These are phyloP conservation scores for cattle (Bos taurus) DNA, from an alignment of 2,113 vertebrate species.

Conservation along the genomic window ARS-UCD2.0 NC_037331.1:33114001-33114500, in stretches of 20 bases:
- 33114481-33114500: neutral
- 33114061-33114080: conserved; percentile 83
- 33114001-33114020: conserved; percentile 93
- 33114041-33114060: conserved; percentile 87
- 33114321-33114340: neutral
- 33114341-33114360: conserved; percentile 3
- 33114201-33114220: too few relatives aligned
- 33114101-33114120: conserved; percentile 46
- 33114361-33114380: neutral
- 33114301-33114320: neutral
- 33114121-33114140: conserved; percentile 24
- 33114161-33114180: neutral
- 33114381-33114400: conserved; percentile 34
- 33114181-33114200: neutral
- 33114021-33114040: conserved; percentile 91
- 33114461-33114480: neutral
- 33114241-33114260: neutral
- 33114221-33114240: neutral
- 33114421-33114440: neutral
- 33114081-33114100: conserved; percentile 91
- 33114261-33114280: neutral
- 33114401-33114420: neutral
- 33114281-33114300: neutral
- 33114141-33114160: neutral
- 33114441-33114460: conserved; percentile 18